These are phyloP conservation scores for Campylomormyrus tamandua DNA, from an alignment of 2,113 vertebrate species.

Conservation along the genomic window DNA sequence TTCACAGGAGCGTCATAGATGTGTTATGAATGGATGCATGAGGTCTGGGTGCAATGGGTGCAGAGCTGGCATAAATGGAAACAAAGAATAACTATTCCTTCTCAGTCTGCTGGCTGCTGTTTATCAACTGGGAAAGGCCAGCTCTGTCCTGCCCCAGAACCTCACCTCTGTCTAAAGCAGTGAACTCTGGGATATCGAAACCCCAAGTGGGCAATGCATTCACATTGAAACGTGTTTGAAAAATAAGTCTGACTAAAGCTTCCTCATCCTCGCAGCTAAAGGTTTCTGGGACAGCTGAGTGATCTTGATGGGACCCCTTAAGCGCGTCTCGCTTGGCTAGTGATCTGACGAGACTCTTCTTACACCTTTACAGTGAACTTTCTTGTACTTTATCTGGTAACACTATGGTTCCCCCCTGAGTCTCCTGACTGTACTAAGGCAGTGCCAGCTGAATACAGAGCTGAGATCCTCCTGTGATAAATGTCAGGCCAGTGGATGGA, in stretches of 20 bases:
- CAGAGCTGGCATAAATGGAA: background rate
- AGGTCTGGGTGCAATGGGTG: background rate
- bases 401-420: background rate
- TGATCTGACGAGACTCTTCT: background rate
- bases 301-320: background rate
- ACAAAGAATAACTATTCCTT: background rate
- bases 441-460: background rate
- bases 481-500: background rate
- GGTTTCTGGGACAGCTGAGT: background rate
- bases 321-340: background rate
- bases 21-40: background rate
- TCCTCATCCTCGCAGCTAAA: background rate
- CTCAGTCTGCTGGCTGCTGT: background rate
- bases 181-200: background rate
- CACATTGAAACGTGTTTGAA: background rate
- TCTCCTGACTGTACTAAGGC: background rate
- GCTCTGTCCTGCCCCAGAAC: background rate
- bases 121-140: background rate
- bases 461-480: background rate
- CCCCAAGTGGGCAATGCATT: background rate
- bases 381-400: background rate
- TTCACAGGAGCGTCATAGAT: background rate
- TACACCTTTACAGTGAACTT: background rate
- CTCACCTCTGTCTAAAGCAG: background rate
- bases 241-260: background rate